Base-by-base conservation (phyloP, 2,797 vertebrate species). In the Cyprinella venusta region DNA sequence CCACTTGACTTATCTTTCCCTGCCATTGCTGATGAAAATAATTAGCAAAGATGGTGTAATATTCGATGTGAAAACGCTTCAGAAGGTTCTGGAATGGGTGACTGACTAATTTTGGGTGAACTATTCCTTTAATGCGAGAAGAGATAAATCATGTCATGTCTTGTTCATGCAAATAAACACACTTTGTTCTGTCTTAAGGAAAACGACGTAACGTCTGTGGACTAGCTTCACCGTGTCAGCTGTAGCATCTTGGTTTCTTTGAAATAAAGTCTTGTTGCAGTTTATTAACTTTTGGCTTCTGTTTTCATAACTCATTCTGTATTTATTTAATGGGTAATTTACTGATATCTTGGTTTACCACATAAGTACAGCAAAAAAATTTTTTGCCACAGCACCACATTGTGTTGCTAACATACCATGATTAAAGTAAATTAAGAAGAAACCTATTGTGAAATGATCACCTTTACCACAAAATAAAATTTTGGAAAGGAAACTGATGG, bases 111-210 rank as follows among this genome's bases (percentile, higher is more conserved):
- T 61, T 3, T 61, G n/a, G 56, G 12, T 61, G 24, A 61, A 61
- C n/a, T 15, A 13, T 59, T 61, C n/a, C n/a, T 61, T 26, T 26
- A 26, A 6, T 0, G 2, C 26, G 56, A 61, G 6, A n/a, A 59
- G 56, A 54, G 48, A 18, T 4, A 4, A 67, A 30, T 30, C 8
- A 6, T 15, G 45, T 48, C 13, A 5, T 48, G 5, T 48, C 45
- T 48, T 48, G 45, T 45, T 5, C 45, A 45, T 45, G 13, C 45
- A 48, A 48, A 48, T 48, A 15, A 48, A 48, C 4, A 1, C 10
- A 48, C 13, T 15, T 15, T 45, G 42, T 45, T 56, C 6, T 77
- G n/a, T 64, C 26, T 71, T 33, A 21, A 86, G 84, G 80, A 82
- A 19, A 67, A 70, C 6, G 21, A 50, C 16, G 83, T 45, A 4